Conservation (phyloP, 2,888 invertebrate genomes). For the Agrotis clavis region DNA sequence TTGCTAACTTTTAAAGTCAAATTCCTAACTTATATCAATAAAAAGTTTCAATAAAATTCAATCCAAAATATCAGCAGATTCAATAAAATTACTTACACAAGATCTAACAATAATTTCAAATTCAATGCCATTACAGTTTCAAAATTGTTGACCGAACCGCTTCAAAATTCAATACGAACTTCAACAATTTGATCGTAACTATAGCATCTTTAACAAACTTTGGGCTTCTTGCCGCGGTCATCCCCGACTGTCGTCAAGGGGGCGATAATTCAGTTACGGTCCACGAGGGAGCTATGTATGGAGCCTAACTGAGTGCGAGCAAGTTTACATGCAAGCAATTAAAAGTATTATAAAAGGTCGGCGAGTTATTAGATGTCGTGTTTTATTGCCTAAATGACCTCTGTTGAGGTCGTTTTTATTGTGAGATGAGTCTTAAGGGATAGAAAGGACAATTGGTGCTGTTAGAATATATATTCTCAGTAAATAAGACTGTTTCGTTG, state of each 20-base stretch:
- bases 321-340: constrained; percentile 63
- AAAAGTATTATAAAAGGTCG: constrained; percentile 60
- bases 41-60: too few relatives aligned
- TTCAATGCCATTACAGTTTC: not conserved
- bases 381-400: constrained; percentile 36
- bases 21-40: too few relatives aligned
- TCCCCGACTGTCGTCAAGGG: constrained; percentile 66
- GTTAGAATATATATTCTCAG: constrained; percentile 6
- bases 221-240: constrained; percentile 67
- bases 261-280: constrained; percentile 66
- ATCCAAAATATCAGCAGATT: not conserved
- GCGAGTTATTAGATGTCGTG: constrained; percentile 37
- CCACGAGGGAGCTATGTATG: constrained; percentile 51
- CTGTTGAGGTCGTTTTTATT: constrained; percentile 17
- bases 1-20: too few relatives aligned
- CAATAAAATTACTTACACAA: constrained; percentile 10
- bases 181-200: constrained; percentile 36
- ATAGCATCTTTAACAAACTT: constrained; percentile 60
- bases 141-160: constrained; percentile 31
- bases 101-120: constrained; percentile 13
- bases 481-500: not conserved
- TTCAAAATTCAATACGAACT: constrained; percentile 54
- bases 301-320: constrained; percentile 40
- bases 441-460: not conserved
- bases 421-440: constrained; percentile 19